Evolutionary conservation across 2,888 invertebrate species (phyloP).

Genomic region (Apodemia duryi): DNA sequence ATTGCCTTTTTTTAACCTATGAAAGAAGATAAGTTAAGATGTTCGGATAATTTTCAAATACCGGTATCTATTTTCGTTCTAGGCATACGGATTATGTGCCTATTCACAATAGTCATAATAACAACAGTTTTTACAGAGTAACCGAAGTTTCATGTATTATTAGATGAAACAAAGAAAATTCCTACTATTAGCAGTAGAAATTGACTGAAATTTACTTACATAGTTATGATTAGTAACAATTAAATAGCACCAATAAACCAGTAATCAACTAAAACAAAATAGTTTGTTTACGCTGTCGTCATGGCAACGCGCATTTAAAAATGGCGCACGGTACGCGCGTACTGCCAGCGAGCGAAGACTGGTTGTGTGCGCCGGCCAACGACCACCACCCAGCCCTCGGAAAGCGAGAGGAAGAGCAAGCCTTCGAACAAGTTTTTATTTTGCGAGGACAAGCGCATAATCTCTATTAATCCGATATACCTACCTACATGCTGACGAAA

Average conservation of each 20-base stretch:
- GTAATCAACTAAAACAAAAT: conserved; percentile 35
- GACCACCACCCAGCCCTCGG: conserved; percentile 60
- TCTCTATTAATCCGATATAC: conserved; percentile 50
- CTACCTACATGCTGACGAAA: conserved; percentile 36
- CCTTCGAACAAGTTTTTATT: conserved; percentile 66
- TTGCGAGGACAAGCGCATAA: conserved; percentile 63
- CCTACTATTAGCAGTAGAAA: neutral
- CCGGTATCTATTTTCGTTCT: too few species aligned
- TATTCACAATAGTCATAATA: too few species aligned
- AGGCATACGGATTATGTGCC: too few species aligned
- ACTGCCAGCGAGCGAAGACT: conserved; percentile 64
- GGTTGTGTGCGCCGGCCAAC: conserved; percentile 51
- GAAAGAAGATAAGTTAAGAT: too few species aligned
- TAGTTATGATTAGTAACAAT: neutral
- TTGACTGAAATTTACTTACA: neutral
- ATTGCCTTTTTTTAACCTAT: too few species aligned
- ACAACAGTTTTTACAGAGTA: too few species aligned
- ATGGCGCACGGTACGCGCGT: conserved; percentile 69
- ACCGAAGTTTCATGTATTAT: neutral
- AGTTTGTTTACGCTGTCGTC: conserved; percentile 68
- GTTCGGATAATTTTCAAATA: too few species aligned
- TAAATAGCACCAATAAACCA: conserved; percentile 31
- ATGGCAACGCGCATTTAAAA: conserved; percentile 64
- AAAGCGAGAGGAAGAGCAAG: conserved; percentile 71
- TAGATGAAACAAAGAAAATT: neutral